Base-by-base conservation (phyloP, 1,140 invertebrate species). In the Halesus radiatus region DNA sequence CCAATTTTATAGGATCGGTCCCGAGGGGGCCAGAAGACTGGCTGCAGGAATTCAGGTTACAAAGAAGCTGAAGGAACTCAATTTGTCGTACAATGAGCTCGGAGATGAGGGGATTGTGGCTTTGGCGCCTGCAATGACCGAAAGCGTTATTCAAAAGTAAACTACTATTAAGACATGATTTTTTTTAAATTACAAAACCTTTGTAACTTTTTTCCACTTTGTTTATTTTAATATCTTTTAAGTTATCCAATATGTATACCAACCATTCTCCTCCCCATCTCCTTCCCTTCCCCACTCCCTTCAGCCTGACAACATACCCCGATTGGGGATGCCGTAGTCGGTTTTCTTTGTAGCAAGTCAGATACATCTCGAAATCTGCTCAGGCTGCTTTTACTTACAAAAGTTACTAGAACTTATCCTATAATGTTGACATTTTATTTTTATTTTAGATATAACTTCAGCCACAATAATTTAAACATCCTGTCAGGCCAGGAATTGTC, bases 81-180 rank as follows among this genome's bases (percentile, higher is more conserved):
- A 90, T 84, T 84, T 92, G 26, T 87, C 85, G 45, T 76, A 81
- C 45, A 91, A 90, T 70, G 80, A 88, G 6, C 80, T 92, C 23
- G 83, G 84, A 2, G 87, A 89, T 37, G 84, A 87, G 7, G 90
- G 90, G 0, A 81, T 90, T 4, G 53, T 83, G 62, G 81, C 84
- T 26, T 62, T 87, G 3, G 81, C 84, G 13, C 78, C 83, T 22
- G 80, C 84, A 26, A 64, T 87, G 3, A 15, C 54, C n/a, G 80
- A 56, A 70, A 85, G 85, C 23, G 84, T 86, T 60, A 78, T 6
- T 20, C 16, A 50, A 72, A 72, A 18, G 22, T 52, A 37, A 70
- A 70, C 66, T 45, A 70, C 23, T 16, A 13, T 29, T 29, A 29
- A 29, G 2, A 5, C 26, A 29, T 29, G 2, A 3, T 29, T 29